Conservation (phyloP, 2,797 vertebrate species). For the Microctenopoma steveboyesi region DNA sequence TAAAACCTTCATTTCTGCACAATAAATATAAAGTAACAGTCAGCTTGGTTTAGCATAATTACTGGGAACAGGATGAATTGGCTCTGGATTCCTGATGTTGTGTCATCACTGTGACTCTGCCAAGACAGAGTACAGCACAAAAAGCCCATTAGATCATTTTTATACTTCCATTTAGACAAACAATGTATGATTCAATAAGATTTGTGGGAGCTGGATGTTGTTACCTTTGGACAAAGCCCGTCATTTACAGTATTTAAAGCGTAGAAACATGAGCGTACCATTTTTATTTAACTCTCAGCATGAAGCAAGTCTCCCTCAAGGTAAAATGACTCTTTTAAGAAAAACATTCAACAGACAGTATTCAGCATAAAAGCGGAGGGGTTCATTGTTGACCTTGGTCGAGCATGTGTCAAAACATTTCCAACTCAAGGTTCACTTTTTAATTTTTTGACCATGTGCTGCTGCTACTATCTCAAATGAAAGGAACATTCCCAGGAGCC, state of each 20-base stretch:
- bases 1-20: too few relatives aligned
- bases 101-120: too few relatives aligned
- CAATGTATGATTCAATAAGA: neutral
- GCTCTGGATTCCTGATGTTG: neutral
- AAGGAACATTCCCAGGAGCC: neutral
- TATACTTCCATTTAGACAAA: neutral
- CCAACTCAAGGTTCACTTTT: neutral
- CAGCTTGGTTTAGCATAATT: neutral
- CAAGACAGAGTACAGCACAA: too few relatives aligned
- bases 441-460: neutral
- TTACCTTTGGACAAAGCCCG: neutral
- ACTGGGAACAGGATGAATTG: neutral
- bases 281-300: neutral
- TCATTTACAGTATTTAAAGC: neutral
- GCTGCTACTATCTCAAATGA: neutral
- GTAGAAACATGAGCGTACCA: neutral
- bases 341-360: neutral
- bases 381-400: neutral
- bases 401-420: neutral
- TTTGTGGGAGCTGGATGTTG: neutral
- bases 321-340: constrained; percentile 1
- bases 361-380: neutral
- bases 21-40: too few relatives aligned
- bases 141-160: neutral
- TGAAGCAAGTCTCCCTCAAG: neutral